Base-by-base conservation (phyloP, 2,797 vertebrate genomes). In the Hipposideros larvatus region DNA sequence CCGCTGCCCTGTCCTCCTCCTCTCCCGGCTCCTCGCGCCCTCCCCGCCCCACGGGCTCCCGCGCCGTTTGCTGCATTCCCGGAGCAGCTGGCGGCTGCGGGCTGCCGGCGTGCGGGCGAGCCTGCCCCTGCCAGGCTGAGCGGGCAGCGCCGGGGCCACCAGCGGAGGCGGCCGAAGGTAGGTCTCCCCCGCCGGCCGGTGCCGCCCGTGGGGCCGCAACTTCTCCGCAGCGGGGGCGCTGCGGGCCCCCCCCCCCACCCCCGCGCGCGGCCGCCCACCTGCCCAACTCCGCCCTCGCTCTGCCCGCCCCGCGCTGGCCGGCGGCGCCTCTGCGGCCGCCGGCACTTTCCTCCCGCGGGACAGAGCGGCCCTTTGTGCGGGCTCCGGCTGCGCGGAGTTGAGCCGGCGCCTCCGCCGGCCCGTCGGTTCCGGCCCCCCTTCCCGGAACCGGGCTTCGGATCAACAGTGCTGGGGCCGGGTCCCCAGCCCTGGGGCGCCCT, bases 351-450 rank as follows among this genome's bases (percentile, higher is more conserved):
- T 95, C 82, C 68, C 87, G 46, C 74, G 68, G 98, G 98, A 98
- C 98, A 98, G 97, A 97, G 98, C 93, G 53, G 97, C 96, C 98
- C 97, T 98, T 98, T 98, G 98, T 98, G 97, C 34, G 26, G 90
- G 91, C 31, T 21, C 91, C 18, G 37, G 13, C 84, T 48, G 71
- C 79, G 77, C 91, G 0, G 96, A 97, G 95, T 97, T 92, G 75
- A 83, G 83, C 79, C 46, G 4, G 92, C 31, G 87, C 96, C 84
- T 80, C 46, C 94, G 55, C 93, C 7, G 5, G 43, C 93, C 31
- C 9, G 65, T 19, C 87, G 11, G 53, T 6, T 73, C 85, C 37
- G n/a, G 31, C 48, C 74, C 59, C 57, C 66, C 28, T 48, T 1
- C 31, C 7, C 16, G 5, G 53, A 91, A 90, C 70, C 53, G 13